Conservation (phyloP, 2,797 vertebrate genomes). For the Gouania willdenowi region DNA sequence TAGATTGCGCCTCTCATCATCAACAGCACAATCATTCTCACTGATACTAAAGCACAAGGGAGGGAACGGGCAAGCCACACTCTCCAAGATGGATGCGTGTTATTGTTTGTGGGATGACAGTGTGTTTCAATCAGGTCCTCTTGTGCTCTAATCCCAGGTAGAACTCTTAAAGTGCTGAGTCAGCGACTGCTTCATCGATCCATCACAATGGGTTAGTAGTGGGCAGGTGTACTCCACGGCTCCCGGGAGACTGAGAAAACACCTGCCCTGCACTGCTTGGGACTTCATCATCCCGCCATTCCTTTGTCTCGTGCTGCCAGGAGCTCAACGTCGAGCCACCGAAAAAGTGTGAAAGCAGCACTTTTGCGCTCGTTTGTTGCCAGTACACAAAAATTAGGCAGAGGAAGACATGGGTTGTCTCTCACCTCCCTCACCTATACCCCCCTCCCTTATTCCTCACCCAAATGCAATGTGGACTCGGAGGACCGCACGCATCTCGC, state of each 20-base stretch:
- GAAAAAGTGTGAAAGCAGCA: constrained; percentile 83
- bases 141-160: constrained; percentile 83
- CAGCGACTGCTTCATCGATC: constrained; percentile 83
- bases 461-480: constrained; percentile 50
- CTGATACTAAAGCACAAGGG: constrained; percentile 57
- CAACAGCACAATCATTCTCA: constrained; percentile 64
- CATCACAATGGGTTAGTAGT: constrained; percentile 77
- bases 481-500: constrained; percentile 67
- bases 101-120: constrained; percentile 91
- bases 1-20: constrained; percentile 56
- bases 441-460: constrained; percentile 45
- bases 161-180: constrained; percentile 81
- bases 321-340: constrained; percentile 65
- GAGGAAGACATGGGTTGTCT: constrained; percentile 53
- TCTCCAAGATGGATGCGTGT: constrained; percentile 81
- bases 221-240: constrained; percentile 78
- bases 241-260: constrained; percentile 78
- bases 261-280: constrained; percentile 74
- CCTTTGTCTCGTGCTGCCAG: constrained; percentile 73
- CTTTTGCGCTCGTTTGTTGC: constrained; percentile 79
- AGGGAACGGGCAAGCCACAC: constrained; percentile 40
- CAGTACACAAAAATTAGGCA: constrained; percentile 70
- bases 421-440: constrained; percentile 42
- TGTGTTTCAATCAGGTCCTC: constrained; percentile 86
- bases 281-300: constrained; percentile 69